Percentiles rank a stretch among this genome's conserved stretches.
phyloP scores from a whole-genome alignment of 2,113 vertebrate species.

The Coreoperca whiteheadi region DNA sequence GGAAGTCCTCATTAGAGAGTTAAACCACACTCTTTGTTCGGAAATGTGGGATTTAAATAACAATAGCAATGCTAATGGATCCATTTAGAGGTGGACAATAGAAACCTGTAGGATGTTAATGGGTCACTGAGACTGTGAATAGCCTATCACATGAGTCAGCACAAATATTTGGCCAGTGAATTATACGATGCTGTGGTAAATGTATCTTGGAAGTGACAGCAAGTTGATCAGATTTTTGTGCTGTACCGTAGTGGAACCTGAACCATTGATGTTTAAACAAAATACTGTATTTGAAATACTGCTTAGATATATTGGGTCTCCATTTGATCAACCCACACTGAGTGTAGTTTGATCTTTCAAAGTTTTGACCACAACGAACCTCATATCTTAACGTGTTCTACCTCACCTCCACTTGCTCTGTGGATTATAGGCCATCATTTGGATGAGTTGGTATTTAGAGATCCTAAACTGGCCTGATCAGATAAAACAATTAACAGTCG shows the following conservation, averaged over 20 bases:
- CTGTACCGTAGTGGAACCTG: background rate
- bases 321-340: background rate
- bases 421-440: background rate
- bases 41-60: conserved; percentile 85
- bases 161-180: conserved; percentile 86
- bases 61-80: conserved; percentile 85
- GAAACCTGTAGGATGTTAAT: conserved; percentile 81
- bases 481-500: conserved; percentile 49
- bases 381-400: too few relatives aligned
- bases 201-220: conserved; percentile 26
- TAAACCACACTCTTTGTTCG: conserved; percentile 81
- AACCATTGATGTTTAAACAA: background rate
- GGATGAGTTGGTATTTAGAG: background rate
- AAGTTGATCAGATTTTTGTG: conserved; percentile 6
- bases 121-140: conserved; percentile 85
- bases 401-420: background rate
- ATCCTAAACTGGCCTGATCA: conserved; percentile 12
- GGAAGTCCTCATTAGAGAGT: conserved; percentile 83
- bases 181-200: conserved; percentile 50
- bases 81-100: conserved; percentile 80
- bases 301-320: too few relatives aligned
- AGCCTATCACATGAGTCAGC: conserved; percentile 81
- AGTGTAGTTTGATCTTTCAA: background rate
- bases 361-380: background rate
- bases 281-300: background rate